phyloP scores from a whole-genome alignment of 2,888 invertebrate genomes.

The Drosophila ezoana region DNA sequence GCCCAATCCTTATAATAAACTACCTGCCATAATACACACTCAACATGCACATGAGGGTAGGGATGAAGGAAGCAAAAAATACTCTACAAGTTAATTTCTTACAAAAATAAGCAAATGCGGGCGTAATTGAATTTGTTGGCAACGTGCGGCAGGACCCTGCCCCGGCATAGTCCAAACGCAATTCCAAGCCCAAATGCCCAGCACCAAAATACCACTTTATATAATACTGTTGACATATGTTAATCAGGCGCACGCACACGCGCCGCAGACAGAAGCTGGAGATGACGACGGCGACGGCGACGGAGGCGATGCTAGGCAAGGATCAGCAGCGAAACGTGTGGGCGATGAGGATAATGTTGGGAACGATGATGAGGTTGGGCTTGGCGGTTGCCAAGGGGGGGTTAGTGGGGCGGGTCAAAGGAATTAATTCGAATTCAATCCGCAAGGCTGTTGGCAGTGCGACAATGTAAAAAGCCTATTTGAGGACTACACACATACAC shows the following conservation, averaged over 20 bases:
- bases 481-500: conserved; percentile 44
- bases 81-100: conserved; percentile 75
- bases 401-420: conserved; percentile 79
- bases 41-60: conserved; percentile 9
- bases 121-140: conserved; percentile 78
- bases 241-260: conserved; percentile 84
- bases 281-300: conserved; percentile 17
- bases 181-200: conserved; percentile 53
- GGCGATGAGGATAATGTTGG: conserved; percentile 51
- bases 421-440: conserved; percentile 84
- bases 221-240: conserved; percentile 84
- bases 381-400: conserved; percentile 11
- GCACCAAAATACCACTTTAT: conserved; percentile 76
- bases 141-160: conserved; percentile 44
- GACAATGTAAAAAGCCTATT: conserved; percentile 79
- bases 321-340: conserved; percentile 63
- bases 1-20: conserved; percentile 11
- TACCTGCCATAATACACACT: conserved; percentile 27
- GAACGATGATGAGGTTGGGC: conserved; percentile 47
- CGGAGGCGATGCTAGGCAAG: conserved; percentile 36
- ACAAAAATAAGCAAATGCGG: conserved; percentile 76
- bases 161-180: conserved; percentile 32
- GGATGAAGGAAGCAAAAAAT: conserved; percentile 9
- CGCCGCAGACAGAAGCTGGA: conserved; percentile 47
- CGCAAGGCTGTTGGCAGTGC: conserved; percentile 63